A percentile compares a stretch with the other conserved stretches of the same genome.
phyloP scores from a whole-genome alignment of 2,113 vertebrate genomes.

The crab-eating macaque (Macaca fascicularis) region DNA sequence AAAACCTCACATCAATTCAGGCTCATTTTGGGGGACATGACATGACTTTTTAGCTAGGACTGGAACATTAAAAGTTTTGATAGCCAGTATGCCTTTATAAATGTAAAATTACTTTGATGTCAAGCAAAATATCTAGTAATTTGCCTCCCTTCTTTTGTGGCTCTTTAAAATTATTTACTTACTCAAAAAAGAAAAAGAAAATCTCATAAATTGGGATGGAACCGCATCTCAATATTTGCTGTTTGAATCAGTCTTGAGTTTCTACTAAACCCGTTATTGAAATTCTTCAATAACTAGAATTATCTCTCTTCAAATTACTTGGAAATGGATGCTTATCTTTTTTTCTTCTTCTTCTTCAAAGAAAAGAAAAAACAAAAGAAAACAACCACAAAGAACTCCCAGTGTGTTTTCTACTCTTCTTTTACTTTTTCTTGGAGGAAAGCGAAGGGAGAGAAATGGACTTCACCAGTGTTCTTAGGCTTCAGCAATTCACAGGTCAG shows the following conservation, averaged over 20 bases:
- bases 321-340: conserved; percentile 39
- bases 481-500: neutral
- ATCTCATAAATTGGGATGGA: neutral
- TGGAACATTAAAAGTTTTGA: neutral
- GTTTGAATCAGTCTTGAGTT: conserved; percentile 54
- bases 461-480: neutral
- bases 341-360: neutral
- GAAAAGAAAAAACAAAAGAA: neutral
- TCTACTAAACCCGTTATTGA: conserved; percentile 24
- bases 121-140: conserved; percentile 4
- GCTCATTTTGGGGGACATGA: neutral
- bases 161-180: conserved; percentile 51
- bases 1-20: neutral
- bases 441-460: neutral
- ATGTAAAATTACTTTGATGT: neutral
- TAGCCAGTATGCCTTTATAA: neutral
- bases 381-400: neutral
- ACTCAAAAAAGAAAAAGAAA: neutral
- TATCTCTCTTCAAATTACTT: conserved; percentile 40
- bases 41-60: neutral
- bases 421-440: neutral
- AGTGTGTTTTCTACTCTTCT: neutral
- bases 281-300: neutral
- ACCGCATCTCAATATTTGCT: conserved; percentile 33
- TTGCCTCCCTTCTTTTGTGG: neutral